These are phyloP conservation scores for Callimorpha dominula DNA, from an alignment of 2,888 invertebrate genomes.

Conservation along the genomic window DNA sequence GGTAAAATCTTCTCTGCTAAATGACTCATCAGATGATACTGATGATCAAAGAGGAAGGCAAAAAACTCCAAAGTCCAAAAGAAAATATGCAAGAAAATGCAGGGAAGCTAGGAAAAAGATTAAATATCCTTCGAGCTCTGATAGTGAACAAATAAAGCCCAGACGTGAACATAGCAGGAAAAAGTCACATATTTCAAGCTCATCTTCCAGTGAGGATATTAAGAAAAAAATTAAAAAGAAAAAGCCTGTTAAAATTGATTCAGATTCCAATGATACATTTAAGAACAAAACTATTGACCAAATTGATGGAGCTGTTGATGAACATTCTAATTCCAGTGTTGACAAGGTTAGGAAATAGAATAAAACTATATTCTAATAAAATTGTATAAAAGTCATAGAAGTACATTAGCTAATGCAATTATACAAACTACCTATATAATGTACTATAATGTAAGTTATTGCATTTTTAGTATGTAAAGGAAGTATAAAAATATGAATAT, in stretches of 20 bases:
- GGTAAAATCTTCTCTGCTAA: conserved; percentile 49
- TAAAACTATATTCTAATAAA: conserved; percentile 25
- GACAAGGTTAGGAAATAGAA: conserved; percentile 74
- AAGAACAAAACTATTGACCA: conserved; percentile 31
- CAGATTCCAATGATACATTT: conserved; percentile 28
- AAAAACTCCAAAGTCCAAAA: conserved; percentile 54
- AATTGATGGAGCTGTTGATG: conserved; percentile 50
- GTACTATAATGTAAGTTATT: conserved; percentile 5
- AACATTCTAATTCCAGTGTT: conserved; percentile 65
- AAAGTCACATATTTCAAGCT: conserved; percentile 35
- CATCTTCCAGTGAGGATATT: conserved; percentile 57
- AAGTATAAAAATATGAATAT: conserved; percentile 2
- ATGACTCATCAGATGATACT: conserved; percentile 53
- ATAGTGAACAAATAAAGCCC: conserved; percentile 66
- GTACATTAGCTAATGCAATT: conserved; percentile 25
- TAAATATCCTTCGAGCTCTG: conserved; percentile 74
- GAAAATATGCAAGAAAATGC: conserved; percentile 69
- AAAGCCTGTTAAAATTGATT: conserved; percentile 20
- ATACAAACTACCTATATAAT: background rate
- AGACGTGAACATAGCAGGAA: conserved; percentile 22
- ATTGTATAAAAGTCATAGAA: conserved; percentile 25
- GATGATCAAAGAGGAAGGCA: conserved; percentile 42
- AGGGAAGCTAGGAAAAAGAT: conserved; percentile 75
- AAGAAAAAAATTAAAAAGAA: conserved; percentile 36
- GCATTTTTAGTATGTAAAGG: conserved; percentile 31